phyloP scores from a whole-genome alignment of 2,888 invertebrate genomes.

The Odontothrips loti region DNA sequence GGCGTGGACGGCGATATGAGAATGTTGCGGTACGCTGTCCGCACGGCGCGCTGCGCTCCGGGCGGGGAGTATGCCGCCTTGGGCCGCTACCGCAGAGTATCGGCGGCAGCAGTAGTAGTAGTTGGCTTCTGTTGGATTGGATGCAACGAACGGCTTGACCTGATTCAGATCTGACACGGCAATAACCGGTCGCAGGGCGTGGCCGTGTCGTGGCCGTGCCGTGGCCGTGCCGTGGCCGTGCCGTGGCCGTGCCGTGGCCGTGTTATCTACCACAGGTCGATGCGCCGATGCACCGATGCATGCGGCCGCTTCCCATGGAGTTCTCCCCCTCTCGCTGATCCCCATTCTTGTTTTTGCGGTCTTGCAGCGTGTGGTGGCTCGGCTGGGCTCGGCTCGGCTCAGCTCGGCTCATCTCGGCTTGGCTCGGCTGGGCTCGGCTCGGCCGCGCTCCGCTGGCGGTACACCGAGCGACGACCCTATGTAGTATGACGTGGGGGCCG shows the following conservation, averaged over 20 bases:
- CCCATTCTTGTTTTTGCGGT: background rate
- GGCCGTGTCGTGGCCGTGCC: too few relatives aligned
- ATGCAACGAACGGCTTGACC: background rate
- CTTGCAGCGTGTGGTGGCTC: too few relatives aligned
- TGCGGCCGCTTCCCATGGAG: too few relatives aligned
- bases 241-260: too few relatives aligned
- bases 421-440: background rate
- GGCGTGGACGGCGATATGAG: background rate
- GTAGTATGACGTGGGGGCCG: background rate
- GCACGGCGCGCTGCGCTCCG: background rate
- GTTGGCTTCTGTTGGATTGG: background rate
- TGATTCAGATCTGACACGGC: constrained; percentile 14
- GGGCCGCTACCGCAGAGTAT: too few relatives aligned
- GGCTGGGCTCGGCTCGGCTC: background rate
- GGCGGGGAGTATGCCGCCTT: background rate
- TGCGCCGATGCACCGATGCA: background rate
- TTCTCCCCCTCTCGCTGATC: too few relatives aligned
- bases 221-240: too few relatives aligned
- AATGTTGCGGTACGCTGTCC: background rate
- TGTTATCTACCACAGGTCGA: too few relatives aligned
- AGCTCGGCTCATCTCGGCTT: too few relatives aligned
- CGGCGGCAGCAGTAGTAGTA: too few relatives aligned
- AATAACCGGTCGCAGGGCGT: background rate
- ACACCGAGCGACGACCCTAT: background rate
- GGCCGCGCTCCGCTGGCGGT: background rate